Percentiles rank a stretch among this genome's conserved stretches.
phyloP scores from a whole-genome alignment of 2,888 invertebrate species.

The Aspidiotus rigidus region DNA sequence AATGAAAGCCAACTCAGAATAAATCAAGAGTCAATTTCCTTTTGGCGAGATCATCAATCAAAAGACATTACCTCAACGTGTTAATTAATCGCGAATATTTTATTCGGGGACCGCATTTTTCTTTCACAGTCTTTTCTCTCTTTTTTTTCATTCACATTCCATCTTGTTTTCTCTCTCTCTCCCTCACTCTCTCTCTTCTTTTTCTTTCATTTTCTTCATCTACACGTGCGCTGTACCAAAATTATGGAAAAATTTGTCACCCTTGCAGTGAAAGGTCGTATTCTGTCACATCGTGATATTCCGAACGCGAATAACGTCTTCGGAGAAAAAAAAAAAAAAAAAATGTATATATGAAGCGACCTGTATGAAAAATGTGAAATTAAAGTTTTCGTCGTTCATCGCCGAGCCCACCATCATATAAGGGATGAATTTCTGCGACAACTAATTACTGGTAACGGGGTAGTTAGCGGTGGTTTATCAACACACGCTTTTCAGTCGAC shows the following conservation, averaged over 20 bases:
- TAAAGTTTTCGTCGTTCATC: not conserved
- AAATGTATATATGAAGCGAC: too few species aligned
- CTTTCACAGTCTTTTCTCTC: too few species aligned
- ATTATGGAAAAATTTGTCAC: too few species aligned
- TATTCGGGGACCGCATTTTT: too few species aligned
- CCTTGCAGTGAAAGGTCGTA: not conserved
- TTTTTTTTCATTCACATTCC: too few species aligned
- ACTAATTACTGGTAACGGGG: constrained; percentile 2
- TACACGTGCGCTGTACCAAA: too few species aligned
- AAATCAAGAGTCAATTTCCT: not conserved
- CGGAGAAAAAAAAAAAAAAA: not conserved
- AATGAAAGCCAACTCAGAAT: not conserved
- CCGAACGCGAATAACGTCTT: not conserved
- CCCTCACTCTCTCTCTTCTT: too few species aligned
- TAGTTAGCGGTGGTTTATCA: constrained; percentile 4
- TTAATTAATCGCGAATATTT: not conserved
- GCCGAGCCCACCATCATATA: not conserved
- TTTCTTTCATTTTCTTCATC: too few species aligned
- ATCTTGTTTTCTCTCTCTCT: too few species aligned
- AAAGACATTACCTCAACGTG: constrained; percentile 1
- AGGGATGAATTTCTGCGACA: not conserved
- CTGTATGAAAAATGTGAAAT: too few species aligned
- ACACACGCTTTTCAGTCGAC: not conserved
- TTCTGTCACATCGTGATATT: constrained; percentile 2
- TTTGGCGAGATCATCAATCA: not conserved